These are phyloP conservation scores for Ceyx melanurus DNA, from an alignment of 2,113 vertebrate species.

Conservation along the genomic window DNA sequence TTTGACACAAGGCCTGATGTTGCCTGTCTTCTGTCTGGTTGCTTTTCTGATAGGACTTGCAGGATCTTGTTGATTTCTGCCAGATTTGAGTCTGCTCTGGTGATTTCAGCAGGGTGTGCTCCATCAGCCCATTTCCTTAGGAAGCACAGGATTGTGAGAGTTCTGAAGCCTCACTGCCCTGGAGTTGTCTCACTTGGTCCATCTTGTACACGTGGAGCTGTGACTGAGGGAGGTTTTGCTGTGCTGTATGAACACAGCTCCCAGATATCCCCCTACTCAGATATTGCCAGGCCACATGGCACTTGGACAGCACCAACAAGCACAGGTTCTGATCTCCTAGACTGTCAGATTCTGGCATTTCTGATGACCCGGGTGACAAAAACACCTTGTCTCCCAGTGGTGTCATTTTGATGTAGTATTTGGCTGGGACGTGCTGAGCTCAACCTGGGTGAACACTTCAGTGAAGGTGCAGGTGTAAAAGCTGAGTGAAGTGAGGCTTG, in stretches of 20 bases:
- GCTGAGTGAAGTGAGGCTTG: background rate
- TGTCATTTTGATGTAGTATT: background rate
- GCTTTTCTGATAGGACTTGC: background rate
- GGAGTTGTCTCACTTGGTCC: accelerated
- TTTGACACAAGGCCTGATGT: background rate
- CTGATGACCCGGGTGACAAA: background rate
- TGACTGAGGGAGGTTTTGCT: background rate
- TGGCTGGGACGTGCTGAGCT: background rate
- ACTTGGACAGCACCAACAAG: background rate
- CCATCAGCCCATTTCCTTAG: background rate
- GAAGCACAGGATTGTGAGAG: accelerated
- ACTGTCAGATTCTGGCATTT: background rate
- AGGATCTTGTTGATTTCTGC: background rate
- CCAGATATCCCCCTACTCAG: background rate
- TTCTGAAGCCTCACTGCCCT: background rate
- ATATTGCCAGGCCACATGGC: background rate
- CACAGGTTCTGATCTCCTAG: background rate
- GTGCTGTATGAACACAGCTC: background rate
- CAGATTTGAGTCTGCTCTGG: background rate
- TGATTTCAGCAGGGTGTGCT: background rate
- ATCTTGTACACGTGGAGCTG: accelerated
- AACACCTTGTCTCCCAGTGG: background rate
- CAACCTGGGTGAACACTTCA: no score
- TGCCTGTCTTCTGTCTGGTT: background rate
- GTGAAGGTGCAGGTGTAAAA: background rate